Conservation (phyloP, 1,140 invertebrate genomes). For the Cotesia glomerata region DNA sequence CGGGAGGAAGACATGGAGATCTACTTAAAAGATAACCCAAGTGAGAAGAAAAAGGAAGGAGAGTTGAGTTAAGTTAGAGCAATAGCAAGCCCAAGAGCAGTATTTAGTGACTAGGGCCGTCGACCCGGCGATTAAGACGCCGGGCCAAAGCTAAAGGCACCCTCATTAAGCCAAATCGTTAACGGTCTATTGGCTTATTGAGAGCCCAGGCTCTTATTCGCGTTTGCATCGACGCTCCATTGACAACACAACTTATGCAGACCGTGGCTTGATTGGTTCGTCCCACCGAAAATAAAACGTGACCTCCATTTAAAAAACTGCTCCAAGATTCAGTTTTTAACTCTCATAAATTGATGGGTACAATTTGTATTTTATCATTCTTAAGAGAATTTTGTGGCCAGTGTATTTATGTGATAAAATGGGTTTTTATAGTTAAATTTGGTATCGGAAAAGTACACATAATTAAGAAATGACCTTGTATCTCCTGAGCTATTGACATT, state of each 20-base stretch:
- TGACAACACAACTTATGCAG: constrained; percentile 26
- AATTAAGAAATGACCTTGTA: too few relatives aligned
- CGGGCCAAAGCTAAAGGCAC: not conserved
- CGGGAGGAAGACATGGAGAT: not conserved
- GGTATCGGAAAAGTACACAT: too few relatives aligned
- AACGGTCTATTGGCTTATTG: constrained; percentile 29
- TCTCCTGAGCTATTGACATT: too few relatives aligned
- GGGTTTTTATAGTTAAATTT: too few relatives aligned
- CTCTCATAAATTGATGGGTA: not conserved
- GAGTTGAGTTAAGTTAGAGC: too few relatives aligned
- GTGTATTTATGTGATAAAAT: too few relatives aligned
- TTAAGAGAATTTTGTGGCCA: too few relatives aligned
- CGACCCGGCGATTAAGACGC: constrained; percentile 12
- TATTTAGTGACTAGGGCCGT: not conserved
- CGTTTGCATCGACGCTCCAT: constrained; percentile 9
- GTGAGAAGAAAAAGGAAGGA: not conserved
- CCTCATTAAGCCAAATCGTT: constrained; percentile 24
- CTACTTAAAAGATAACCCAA: not conserved
- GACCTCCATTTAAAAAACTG: constrained; percentile 17
- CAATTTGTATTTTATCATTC: too few relatives aligned
- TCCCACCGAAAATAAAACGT: constrained; percentile 16
- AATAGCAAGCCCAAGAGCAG: not conserved
- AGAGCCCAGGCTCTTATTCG: not conserved
- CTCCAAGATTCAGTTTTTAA: not conserved
- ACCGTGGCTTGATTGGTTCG: constrained; percentile 11